Percentiles rank a stretch among this genome's conserved stretches.
phyloP scores from a whole-genome alignment of 2,888 invertebrate species.

The Cylloceria caligata region DNA sequence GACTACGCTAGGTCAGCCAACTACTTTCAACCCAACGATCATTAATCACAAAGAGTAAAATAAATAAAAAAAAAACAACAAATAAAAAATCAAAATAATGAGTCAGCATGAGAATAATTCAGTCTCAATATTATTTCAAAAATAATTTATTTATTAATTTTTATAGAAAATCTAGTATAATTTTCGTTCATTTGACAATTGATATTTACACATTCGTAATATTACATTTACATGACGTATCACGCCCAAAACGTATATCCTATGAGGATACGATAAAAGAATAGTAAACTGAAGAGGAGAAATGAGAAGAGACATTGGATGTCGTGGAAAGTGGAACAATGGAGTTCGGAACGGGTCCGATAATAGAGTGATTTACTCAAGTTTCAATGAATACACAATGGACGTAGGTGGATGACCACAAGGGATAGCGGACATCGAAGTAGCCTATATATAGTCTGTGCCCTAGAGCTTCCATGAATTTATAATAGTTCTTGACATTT shows the following conservation, averaged over 20 bases:
- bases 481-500: slow-evolving; percentile 55
- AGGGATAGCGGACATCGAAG: neutral
- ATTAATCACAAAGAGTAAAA: too few relatives aligned
- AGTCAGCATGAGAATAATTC: too few relatives aligned
- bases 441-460: neutral
- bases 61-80: too few relatives aligned
- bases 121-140: too few relatives aligned
- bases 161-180: too few relatives aligned
- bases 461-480: slow-evolving; percentile 50
- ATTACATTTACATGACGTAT: too few relatives aligned
- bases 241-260: too few relatives aligned
- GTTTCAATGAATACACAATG: slow-evolving; percentile 46
- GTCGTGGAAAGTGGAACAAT: slow-evolving; percentile 1
- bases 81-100: too few relatives aligned
- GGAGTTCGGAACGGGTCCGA: slow-evolving; percentile 12
- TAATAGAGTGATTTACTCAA: slow-evolving; percentile 47
- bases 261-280: neutral
- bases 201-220: too few relatives aligned
- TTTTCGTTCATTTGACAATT: too few relatives aligned
- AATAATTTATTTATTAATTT: too few relatives aligned
- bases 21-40: too few relatives aligned
- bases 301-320: neutral
- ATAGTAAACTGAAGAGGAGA: neutral
- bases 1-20: slow-evolving; percentile 19
- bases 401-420: slow-evolving; percentile 21